Base-by-base conservation (phyloP, 1,140 invertebrate genomes). In the Asobara japonica region DNA sequence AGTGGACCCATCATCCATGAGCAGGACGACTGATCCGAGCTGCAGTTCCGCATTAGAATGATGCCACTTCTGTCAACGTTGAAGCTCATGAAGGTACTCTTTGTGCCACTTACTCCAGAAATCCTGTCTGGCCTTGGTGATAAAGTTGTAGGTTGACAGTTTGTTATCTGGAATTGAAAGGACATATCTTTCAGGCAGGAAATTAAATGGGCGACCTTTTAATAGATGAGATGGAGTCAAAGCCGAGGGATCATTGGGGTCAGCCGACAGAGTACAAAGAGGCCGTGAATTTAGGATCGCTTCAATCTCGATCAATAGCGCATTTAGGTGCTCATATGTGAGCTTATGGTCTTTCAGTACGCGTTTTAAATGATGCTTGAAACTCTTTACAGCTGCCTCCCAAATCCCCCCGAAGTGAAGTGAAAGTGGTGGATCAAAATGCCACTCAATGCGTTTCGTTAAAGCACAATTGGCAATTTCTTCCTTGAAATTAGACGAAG, bases 191-290 rank as follows among this genome's bases (percentile, higher is more conserved):
- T 77, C 74, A 2, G 77, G 75, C 27, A 48, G 73, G 66, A 71
- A 22, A 5, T 56, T 73, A 10, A 79, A 41, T 3, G 80, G 72
- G n/a, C 48, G 11, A n/a, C 81, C 81, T 51, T 79, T 82, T 13
- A 83, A 70, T 60, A 83, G 80, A 71, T 83, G 80, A n/a, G 71
- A 76, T 33, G 81, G 80, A 16, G 80, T 77, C 3, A 80, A 67
- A 6, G 51, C 61, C 5, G 18, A 18, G 16, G 71, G 68, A 45
- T 80, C 77, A 65, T 51, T 38, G 60, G 72, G 62, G 16, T 72
- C 74, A 31, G 38, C 31, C 10, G 31, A 33, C 4, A 80, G 27
- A 6, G 69, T 20, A 29, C 45, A 69, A 0, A 79, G 36, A 2
- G 80, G 78, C 3, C 79, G 27, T 4, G 76, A 79, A 68, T 81